phyloP scores from a whole-genome alignment of 2,888 invertebrate species.

The Conomelus anceps region DNA sequence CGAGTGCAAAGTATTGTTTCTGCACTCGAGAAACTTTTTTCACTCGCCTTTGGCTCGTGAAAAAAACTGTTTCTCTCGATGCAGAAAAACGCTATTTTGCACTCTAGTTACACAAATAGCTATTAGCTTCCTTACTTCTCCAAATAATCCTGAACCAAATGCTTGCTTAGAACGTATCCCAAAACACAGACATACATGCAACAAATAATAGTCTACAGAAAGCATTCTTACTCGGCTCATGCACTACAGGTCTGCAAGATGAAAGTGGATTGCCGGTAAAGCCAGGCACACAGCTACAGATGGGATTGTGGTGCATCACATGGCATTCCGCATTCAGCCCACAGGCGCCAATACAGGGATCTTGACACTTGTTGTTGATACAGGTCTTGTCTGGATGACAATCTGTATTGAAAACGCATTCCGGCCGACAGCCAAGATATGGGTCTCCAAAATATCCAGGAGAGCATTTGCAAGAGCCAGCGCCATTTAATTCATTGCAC shows the following conservation, averaged over 20 bases:
- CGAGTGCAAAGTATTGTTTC: no score
- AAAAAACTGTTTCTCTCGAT: no score
- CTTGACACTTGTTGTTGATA: constrained; percentile 67
- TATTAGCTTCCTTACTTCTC: neutral
- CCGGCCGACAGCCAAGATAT: constrained; percentile 67
- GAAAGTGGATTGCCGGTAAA: constrained; percentile 74
- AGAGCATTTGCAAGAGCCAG: constrained; percentile 68
- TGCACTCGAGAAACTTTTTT: no score
- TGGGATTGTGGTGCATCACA: constrained; percentile 74
- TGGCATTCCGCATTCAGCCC: constrained; percentile 73
- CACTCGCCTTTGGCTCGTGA: no score
- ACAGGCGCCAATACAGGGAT: constrained; percentile 74
- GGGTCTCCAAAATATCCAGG: constrained; percentile 71
- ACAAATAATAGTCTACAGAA: neutral
- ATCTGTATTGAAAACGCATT: constrained; percentile 71
- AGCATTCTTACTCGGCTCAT: constrained; percentile 37
- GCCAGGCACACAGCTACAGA: constrained; percentile 64
- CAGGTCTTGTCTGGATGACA: constrained; percentile 58
- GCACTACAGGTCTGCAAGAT: constrained; percentile 70
- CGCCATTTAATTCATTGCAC: constrained; percentile 65
- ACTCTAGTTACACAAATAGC: neutral
- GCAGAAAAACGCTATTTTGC: no score
- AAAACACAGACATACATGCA: neutral
- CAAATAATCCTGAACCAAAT: neutral
- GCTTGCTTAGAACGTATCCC: neutral